Percentiles rank a stretch among this genome's conserved stretches.
phyloP scores from a whole-genome alignment of 2,113 vertebrate genomes.

The Chinchilla lanigera region DNA sequence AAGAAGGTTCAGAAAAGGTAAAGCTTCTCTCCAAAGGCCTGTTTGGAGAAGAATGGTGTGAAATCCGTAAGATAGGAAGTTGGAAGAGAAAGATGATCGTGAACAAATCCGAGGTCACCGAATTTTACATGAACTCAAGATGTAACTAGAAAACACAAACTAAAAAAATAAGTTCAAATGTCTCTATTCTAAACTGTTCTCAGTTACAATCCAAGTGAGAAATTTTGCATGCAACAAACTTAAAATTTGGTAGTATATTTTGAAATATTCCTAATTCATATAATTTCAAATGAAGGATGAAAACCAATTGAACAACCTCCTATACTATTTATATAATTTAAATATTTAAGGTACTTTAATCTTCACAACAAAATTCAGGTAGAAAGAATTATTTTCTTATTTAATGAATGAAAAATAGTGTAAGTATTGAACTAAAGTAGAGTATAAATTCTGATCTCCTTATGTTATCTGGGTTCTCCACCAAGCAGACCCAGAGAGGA shows the following conservation, averaged over 20 bases:
- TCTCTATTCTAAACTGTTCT: neutral
- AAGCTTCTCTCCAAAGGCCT: neutral
- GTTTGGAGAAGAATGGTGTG: neutral
- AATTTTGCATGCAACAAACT: neutral
- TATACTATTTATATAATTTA: neutral
- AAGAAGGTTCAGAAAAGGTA: neutral
- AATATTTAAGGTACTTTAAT: neutral
- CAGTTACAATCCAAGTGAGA: neutral
- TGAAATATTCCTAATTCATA: neutral
- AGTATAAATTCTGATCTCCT: neutral
- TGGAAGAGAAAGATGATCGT: constrained; percentile 50
- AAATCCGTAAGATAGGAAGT: neutral
- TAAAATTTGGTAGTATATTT: neutral
- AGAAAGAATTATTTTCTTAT: neutral
- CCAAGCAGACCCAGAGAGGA: neutral
- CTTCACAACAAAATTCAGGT: neutral
- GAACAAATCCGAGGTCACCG: constrained; percentile 71
- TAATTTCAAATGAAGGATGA: neutral
- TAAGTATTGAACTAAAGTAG: neutral
- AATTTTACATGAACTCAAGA: neutral
- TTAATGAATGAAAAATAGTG: neutral
- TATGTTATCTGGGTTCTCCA: neutral
- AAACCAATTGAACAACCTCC: neutral
- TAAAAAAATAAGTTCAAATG: neutral
- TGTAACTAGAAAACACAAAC: neutral